Conservation (phyloP, 1,140 invertebrate species). For the Drosophila insularis region DNA sequence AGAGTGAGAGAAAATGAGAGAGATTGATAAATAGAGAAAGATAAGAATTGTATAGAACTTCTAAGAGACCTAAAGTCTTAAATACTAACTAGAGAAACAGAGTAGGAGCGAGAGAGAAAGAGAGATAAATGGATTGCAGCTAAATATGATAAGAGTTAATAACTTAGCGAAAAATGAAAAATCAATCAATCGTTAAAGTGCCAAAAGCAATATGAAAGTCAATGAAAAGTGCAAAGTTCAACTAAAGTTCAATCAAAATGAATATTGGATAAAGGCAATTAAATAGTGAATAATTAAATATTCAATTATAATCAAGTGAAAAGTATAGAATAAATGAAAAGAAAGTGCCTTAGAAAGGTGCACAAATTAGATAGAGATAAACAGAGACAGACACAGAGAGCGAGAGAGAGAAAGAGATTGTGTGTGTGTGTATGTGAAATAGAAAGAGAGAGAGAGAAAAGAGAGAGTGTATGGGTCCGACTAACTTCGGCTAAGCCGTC, state of each 20-base stretch:
- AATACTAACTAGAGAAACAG: conserved; percentile 13
- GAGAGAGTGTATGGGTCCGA: conserved; percentile 7
- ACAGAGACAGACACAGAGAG: not conserved
- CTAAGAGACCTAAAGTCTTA: conserved; percentile 14
- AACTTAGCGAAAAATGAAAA: not conserved
- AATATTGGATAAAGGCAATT: not conserved
- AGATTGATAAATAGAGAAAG: conserved; percentile 13
- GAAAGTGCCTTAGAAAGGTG: not conserved
- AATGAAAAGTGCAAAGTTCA: conserved; percentile 1
- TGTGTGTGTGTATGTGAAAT: not conserved
- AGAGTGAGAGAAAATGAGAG: not conserved
- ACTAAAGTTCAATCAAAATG: conserved; percentile 1
- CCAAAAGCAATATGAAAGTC: conserved; percentile 28
- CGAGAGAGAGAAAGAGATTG: not conserved
- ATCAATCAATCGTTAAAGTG: conserved; percentile 23
- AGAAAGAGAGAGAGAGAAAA: conserved; percentile 21
- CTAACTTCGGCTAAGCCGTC: not conserved
- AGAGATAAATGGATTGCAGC: conserved; percentile 25
- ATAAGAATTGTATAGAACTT: conserved; percentile 25
- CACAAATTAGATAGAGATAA: not conserved
- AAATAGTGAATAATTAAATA: not conserved
- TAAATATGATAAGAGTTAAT: conserved; percentile 34
- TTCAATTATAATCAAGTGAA: not conserved
- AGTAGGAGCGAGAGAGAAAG: not conserved
- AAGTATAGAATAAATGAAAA: not conserved